phyloP scores from a whole-genome alignment of 2,888 invertebrate genomes.

The Lycocerus yunnanus region DNA sequence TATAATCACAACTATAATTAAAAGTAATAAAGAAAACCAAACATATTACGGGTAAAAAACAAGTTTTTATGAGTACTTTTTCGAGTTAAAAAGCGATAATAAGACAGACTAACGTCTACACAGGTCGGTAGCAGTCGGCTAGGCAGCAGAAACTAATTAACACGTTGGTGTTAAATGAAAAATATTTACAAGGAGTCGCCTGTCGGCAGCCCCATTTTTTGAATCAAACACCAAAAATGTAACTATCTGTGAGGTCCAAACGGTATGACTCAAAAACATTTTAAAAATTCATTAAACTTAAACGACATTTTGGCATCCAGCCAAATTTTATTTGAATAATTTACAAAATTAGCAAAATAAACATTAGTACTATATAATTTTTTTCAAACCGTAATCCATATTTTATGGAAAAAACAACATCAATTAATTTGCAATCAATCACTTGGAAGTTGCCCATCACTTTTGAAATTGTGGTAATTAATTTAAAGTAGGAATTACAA shows the following conservation, averaged over 20 bases:
- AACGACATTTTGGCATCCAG: neutral
- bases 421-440: neutral
- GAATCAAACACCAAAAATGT: neutral
- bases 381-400: neutral
- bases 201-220: conserved; percentile 11
- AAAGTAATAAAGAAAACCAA: neutral
- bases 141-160: conserved; percentile 37
- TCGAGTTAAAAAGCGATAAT: conserved; percentile 32
- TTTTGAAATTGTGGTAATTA: neutral
- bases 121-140: conserved; percentile 41
- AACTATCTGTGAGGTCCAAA: conserved; percentile 1
- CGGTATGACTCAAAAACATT: neutral
- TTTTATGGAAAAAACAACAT: neutral
- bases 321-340: neutral
- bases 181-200: conserved; percentile 21
- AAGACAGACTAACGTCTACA: conserved; percentile 31
- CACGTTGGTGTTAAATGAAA: conserved; percentile 34
- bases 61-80: conserved; percentile 17
- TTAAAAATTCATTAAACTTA: neutral
- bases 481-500: neutral
- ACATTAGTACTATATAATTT: neutral
- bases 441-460: neutral
- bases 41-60: neutral
- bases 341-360: neutral
- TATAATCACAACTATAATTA: neutral